Evolutionary conservation across 2,113 vertebrate species (phyloP).

Genomic region (Tapirus terrestris): DNA sequence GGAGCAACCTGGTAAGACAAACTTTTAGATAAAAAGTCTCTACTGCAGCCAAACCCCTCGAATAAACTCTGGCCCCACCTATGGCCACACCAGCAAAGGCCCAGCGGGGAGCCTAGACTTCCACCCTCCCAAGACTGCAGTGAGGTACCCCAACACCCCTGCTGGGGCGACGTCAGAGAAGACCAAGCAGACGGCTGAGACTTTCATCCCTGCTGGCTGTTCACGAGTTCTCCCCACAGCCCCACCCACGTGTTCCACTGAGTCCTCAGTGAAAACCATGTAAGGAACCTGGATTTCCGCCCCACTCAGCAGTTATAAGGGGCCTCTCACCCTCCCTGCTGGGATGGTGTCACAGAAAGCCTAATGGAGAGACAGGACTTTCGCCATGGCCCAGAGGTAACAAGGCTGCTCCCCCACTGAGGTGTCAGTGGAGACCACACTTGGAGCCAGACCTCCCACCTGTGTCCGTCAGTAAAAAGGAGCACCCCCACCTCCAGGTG

Average conservation of each 20-base stretch:
- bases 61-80: not conserved
- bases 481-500: not conserved
- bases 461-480: not conserved
- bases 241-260: not conserved
- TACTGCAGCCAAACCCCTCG: not conserved
- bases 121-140: not conserved
- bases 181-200: not conserved
- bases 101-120: not conserved
- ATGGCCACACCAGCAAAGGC: not conserved
- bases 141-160: not conserved
- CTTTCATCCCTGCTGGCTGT: not conserved
- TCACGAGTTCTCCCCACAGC: not conserved
- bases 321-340: not conserved
- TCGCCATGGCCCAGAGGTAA: not conserved
- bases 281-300: not conserved
- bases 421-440: not conserved
- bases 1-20: not conserved
- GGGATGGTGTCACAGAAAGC: not conserved
- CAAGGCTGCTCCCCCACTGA: not conserved
- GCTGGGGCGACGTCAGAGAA: not conserved
- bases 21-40: not conserved
- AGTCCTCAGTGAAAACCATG: not conserved
- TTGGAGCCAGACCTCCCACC: not conserved
- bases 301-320: not conserved
- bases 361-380: not conserved